A percentile compares a stretch with the other conserved stretches of the same genome.
Evolutionary conservation across 2,888 invertebrate genomes (phyloP).

Genomic region (Priocnemis perturbator): DNA sequence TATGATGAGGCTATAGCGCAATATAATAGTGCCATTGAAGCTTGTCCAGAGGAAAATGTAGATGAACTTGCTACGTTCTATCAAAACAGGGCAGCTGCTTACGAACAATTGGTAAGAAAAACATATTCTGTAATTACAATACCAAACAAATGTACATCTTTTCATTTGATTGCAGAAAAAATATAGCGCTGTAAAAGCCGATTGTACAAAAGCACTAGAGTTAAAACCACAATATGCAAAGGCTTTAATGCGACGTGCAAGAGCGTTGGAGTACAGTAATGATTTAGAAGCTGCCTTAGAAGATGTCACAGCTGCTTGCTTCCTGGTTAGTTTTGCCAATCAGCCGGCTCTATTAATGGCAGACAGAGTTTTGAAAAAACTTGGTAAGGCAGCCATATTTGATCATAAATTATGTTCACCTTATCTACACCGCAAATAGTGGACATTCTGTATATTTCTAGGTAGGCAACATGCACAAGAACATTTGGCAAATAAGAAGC

Average conservation of each 20-base stretch:
- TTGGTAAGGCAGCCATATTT: conserved; percentile 76
- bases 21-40: conserved; percentile 95
- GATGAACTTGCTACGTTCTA: conserved; percentile 92
- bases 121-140: neutral
- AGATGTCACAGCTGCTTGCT: conserved; percentile 95
- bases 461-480: conserved; percentile 84
- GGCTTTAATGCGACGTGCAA: conserved; percentile 89
- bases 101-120: conserved; percentile 85
- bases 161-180: conserved; percentile 77
- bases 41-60: conserved; percentile 85
- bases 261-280: conserved; percentile 87
- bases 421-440: neutral
- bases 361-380: conserved; percentile 90
- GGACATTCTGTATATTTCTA: conserved; percentile 43
- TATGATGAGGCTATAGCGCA: conserved; percentile 92
- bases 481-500: conserved; percentile 81
- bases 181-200: conserved; percentile 89
- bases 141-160: neutral
- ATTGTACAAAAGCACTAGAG: conserved; percentile 90
- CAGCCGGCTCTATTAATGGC: conserved; percentile 88
- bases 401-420: neutral
- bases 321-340: conserved; percentile 92
- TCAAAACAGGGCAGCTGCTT: conserved; percentile 96
- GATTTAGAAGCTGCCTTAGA: conserved; percentile 89
- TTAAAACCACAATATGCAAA: conserved; percentile 91